These are phyloP conservation scores for Meles meles DNA, from an alignment of 2,113 vertebrate genomes.

Conservation along the genomic window DNA sequence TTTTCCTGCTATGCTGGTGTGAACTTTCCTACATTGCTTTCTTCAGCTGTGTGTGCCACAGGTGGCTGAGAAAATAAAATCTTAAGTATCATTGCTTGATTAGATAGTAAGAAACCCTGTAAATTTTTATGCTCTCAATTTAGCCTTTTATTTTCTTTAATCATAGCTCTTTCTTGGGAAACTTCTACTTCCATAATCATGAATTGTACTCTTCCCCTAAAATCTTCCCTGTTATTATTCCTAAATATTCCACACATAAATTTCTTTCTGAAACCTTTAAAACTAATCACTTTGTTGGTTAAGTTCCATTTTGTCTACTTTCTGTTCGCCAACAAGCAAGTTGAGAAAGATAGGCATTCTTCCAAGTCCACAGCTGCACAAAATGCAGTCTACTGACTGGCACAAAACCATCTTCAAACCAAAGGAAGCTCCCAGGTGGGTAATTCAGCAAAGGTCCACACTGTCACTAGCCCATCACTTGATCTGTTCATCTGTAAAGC, in stretches of 20 bases:
- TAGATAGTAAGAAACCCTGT: neutral
- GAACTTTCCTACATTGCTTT: neutral
- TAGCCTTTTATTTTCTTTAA: neutral
- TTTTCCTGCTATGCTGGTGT: neutral
- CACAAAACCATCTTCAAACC: neutral
- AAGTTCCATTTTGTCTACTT: neutral
- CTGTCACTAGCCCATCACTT: neutral
- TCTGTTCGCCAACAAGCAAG: neutral
- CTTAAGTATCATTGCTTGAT: neutral
- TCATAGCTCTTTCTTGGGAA: neutral
- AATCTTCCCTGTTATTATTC: neutral
- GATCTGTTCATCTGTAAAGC: neutral
- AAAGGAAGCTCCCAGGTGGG: neutral
- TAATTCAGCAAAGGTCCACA: neutral
- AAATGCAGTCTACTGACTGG: neutral
- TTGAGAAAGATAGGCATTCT: constrained; percentile 2
- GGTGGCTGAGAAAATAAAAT: neutral
- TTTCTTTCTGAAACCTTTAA: neutral
- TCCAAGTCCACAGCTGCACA: neutral
- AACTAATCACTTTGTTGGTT: neutral
- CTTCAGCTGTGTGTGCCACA: neutral
- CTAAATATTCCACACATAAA: neutral
- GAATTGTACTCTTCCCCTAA: neutral
- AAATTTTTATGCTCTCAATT: neutral
- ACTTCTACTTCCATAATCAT: neutral